phyloP scores from a whole-genome alignment of 2,888 invertebrate genomes.

The Syrphus vitripennis region DNA sequence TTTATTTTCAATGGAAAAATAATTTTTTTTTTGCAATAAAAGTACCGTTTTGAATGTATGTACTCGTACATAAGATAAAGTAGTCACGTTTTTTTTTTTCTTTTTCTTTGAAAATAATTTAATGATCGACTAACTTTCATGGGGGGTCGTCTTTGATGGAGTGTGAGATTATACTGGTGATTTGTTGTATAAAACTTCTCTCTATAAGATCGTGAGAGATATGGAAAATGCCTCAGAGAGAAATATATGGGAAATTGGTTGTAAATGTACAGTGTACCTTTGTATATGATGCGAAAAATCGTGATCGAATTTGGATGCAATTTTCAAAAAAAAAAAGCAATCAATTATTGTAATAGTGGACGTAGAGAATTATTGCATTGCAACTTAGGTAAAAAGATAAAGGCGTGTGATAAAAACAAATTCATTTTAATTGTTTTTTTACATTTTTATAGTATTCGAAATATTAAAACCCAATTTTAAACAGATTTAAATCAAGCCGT shows the following conservation, averaged over 20 bases:
- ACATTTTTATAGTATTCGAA: too few relatives aligned
- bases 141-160: conserved; percentile 12
- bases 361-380: neutral
- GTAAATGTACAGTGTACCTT: too few relatives aligned
- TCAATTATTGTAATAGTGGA: neutral
- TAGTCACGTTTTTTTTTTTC: neutral
- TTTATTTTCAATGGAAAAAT: neutral
- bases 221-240: neutral
- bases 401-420: too few relatives aligned
- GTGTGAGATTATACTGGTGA: conserved; percentile 12
- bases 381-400: neutral
- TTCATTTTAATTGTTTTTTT: too few relatives aligned
- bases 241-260: neutral
- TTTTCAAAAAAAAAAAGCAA: neutral
- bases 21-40: neutral
- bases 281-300: neutral
- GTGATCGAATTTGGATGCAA: conserved; percentile 9
- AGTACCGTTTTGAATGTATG: neutral
- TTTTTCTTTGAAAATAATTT: neutral
- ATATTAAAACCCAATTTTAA: too few relatives aligned
- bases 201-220: neutral
- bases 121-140: neutral
- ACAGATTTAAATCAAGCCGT: too few relatives aligned
- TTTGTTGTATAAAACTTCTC: neutral
- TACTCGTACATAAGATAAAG: neutral